A percentile compares a stretch with the other conserved stretches of the same genome.
Conservation (phyloP, 2,797 vertebrate genomes). For the Sebastes itinus region DNA sequence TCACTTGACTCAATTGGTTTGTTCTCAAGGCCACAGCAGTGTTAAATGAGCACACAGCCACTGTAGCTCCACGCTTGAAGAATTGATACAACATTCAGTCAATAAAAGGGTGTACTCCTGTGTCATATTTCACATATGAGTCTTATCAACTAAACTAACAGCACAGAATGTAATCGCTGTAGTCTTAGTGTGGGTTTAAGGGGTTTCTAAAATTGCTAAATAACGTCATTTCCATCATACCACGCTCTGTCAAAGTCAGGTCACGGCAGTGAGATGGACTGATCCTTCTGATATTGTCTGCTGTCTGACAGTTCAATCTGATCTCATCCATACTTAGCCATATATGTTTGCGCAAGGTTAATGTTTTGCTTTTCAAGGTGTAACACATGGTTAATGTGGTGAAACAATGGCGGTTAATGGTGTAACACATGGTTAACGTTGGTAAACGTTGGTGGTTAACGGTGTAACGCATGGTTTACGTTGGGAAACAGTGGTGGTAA, state of each 20-base stretch:
- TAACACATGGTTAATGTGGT: background rate
- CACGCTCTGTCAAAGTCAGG: slow-evolving; percentile 50
- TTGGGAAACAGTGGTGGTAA: background rate
- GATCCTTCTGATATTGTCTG: slow-evolving; percentile 61
- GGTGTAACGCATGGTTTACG: background rate
- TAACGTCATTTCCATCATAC: slow-evolving; percentile 45
- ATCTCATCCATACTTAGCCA: background rate
- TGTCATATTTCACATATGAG: slow-evolving; percentile 28
- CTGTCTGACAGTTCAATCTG: slow-evolving; percentile 26
- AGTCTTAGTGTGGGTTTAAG: slow-evolving; percentile 37
- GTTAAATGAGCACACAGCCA: slow-evolving; percentile 34
- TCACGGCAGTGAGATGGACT: slow-evolving; percentile 43
- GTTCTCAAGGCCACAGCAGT: slow-evolving; percentile 39
- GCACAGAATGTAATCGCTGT: background rate
- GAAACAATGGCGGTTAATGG: accelerated
- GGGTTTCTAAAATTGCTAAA: slow-evolving; percentile 48
- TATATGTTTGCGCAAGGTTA: background rate
- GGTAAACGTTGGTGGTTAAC: accelerated
- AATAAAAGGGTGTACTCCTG: slow-evolving; percentile 30
- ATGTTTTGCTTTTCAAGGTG: too few species aligned
- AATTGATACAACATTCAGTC: slow-evolving; percentile 15
- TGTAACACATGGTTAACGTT: background rate
- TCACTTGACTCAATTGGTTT: slow-evolving; percentile 47
- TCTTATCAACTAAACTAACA: slow-evolving; percentile 23
- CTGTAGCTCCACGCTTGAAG: background rate